phyloP scores from a whole-genome alignment of 2,113 vertebrate species.

The Rhinopomastus cyanomelas region DNA sequence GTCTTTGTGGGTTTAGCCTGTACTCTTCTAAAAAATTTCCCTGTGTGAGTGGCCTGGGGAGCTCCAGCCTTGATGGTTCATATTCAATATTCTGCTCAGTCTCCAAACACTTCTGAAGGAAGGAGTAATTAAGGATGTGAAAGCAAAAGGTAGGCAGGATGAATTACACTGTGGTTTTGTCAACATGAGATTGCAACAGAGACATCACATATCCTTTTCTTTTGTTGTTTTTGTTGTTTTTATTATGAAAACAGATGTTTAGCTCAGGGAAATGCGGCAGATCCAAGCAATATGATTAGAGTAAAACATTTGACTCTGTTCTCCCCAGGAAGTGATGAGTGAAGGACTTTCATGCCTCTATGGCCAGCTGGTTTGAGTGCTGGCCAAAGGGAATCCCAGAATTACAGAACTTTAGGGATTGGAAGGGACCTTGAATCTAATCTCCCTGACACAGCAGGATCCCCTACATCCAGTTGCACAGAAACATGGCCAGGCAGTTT shows the following conservation, averaged over 20 bases:
- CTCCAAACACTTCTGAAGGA: background rate
- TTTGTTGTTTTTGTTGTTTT: background rate
- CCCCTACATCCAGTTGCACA: too few species aligned
- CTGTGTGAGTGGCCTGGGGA: background rate
- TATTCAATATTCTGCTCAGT: background rate
- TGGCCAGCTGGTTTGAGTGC: background rate
- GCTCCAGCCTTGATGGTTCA: background rate
- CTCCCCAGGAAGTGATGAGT: background rate
- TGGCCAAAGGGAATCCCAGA: background rate
- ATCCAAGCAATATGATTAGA: background rate
- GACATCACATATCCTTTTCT: background rate
- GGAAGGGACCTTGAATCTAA: too few species aligned
- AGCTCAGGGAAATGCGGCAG: background rate
- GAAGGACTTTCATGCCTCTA: background rate
- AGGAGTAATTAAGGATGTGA: background rate
- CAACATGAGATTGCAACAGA: background rate
- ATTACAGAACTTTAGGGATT: too few species aligned
- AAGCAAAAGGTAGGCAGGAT: background rate
- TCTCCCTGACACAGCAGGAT: too few species aligned
- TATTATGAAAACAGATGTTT: background rate
- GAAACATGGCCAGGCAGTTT: too few species aligned
- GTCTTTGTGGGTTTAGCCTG: background rate
- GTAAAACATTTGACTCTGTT: background rate
- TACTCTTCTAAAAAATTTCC: background rate
- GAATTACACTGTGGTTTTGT: background rate